These are phyloP conservation scores for Brachirus orientalis DNA, from an alignment of 2,113 vertebrate species.

Conservation along the genomic window DNA sequence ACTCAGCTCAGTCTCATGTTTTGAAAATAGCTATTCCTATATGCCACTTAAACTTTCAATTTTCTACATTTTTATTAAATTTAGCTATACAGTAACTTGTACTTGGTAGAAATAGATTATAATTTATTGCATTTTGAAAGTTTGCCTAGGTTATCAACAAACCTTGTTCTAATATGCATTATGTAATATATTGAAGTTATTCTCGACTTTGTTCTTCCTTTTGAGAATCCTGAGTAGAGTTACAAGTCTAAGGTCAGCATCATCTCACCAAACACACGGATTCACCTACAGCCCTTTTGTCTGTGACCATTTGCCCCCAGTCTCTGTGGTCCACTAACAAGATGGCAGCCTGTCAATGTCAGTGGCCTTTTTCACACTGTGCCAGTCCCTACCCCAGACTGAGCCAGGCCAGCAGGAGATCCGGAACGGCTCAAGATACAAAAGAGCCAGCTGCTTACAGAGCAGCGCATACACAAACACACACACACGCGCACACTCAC, in stretches of 20 bases:
- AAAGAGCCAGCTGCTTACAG: slow-evolving; percentile 80
- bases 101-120: too few relatives aligned
- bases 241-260: background rate
- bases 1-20: too few relatives aligned
- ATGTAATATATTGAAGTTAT: background rate
- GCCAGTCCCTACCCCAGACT: slow-evolving; percentile 62
- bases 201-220: too few relatives aligned
- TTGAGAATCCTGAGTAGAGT: too few relatives aligned
- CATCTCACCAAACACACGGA: slow-evolving; percentile 4
- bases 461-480: too few relatives aligned
- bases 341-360: slow-evolving; percentile 52
- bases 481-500: too few relatives aligned
- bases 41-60: too few relatives aligned
- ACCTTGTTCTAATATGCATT: background rate
- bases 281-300: slow-evolving; percentile 16
- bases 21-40: too few relatives aligned
- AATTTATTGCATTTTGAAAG: too few relatives aligned
- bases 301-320: slow-evolving; percentile 13
- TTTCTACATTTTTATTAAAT: too few relatives aligned
- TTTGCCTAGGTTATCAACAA: too few relatives aligned
- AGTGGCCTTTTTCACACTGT: slow-evolving; percentile 64
- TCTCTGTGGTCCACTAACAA: slow-evolving; percentile 42
- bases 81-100: too few relatives aligned
- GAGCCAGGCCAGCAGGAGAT: slow-evolving; percentile 79
- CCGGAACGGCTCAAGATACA: slow-evolving; percentile 73